Base-by-base conservation (phyloP, 2,888 invertebrate species). In the Eupithecia exiguata region DNA sequence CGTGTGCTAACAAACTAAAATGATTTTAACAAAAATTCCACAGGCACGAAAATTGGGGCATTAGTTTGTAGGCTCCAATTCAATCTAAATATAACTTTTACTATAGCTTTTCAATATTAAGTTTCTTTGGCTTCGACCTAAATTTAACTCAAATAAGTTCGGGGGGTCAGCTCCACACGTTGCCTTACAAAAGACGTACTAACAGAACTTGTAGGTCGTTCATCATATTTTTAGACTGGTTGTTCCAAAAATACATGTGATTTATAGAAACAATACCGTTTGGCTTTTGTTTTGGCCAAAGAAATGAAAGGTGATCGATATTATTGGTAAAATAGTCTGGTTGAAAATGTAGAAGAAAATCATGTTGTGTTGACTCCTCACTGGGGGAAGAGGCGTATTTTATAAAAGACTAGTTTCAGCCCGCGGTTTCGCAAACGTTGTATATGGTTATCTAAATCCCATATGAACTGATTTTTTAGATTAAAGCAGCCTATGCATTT, bases 201-300 rank as follows among this genome's bases (percentile, higher is more conserved):
- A 66, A 66, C 43, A 66, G 38, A 40, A 38, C 7, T 25, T 65
- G 62, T 62, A 10, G 62, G 62, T 62, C 61, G 61, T 63, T 35
- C 63, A 63, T 36, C 38, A 36, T n/a, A 65, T 14, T 36, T n/a
- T 38, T n/a, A 36, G 63, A 36, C 18, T 18, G 16, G 10, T 36
- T 63, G 18, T 36, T 63, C 63, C n/a, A 18, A 63, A 63, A 63
- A 63, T 63, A 63, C 18, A 35, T 35, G 35, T 25, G 2, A 58
- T 18, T 46, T 16, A 46, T 18, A 46, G 5, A n/a, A 7, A 38
- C 10, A 21, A 53, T 53, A 21, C 9, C n/a, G 21, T 21, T 53
- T 53, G 21, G 6, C 61, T 30, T 61, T 61, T 61, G 61, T 61
- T 61, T 61, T 61, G 14, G 12, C 61, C 14, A 14, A 30, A 16